Evolutionary conservation across 2,113 vertebrate species (phyloP).

Genomic region (Podarcis muralis): DNA sequence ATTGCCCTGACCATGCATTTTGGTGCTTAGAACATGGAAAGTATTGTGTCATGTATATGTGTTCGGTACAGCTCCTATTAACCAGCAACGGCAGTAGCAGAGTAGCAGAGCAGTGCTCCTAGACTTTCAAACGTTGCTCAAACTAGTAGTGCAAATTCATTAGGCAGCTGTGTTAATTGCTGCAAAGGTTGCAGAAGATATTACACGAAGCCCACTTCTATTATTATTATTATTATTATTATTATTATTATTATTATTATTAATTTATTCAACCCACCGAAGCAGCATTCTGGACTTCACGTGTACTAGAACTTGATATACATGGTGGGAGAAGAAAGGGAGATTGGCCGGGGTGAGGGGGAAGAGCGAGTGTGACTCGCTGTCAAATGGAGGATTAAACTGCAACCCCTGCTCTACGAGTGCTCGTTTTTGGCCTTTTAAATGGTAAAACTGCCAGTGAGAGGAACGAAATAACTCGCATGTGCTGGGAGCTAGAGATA

Average conservation of each 20-base stretch:
- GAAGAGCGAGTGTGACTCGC: slow-evolving; percentile 34
- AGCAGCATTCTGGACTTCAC: slow-evolving; percentile 34
- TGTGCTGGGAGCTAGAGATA: slow-evolving; percentile 77
- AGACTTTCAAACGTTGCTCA: neutral
- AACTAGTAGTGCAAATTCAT: slow-evolving; percentile 11
- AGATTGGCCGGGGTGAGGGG: slow-evolving; percentile 17
- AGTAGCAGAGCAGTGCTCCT: rapidly evolving
- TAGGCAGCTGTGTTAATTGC: slow-evolving; percentile 28
- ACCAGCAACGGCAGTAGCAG: neutral
- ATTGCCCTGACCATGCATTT: neutral
- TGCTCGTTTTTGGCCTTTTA: slow-evolving; percentile 67
- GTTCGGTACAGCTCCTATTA: neutral
- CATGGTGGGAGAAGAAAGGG: slow-evolving; percentile 48
- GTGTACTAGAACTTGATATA: slow-evolving; percentile 9
- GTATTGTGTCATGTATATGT: neutral
- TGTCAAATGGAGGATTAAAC: slow-evolving; percentile 63
- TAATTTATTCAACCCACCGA: neutral
- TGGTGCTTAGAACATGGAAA: neutral
- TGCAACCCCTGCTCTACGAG: slow-evolving; percentile 60
- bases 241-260: too few species aligned
- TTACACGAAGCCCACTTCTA: slow-evolving; percentile 34
- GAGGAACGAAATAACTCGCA: slow-evolving; percentile 68
- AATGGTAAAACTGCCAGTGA: slow-evolving; percentile 71
- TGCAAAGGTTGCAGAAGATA: slow-evolving; percentile 38
- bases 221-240: too few species aligned